A percentile compares a stretch with the other conserved stretches of the same genome.
These are phyloP conservation scores for Oreohelix idahoensis DNA, from an alignment of 1,140 invertebrate genomes.

Conservation along the genomic window DNA sequence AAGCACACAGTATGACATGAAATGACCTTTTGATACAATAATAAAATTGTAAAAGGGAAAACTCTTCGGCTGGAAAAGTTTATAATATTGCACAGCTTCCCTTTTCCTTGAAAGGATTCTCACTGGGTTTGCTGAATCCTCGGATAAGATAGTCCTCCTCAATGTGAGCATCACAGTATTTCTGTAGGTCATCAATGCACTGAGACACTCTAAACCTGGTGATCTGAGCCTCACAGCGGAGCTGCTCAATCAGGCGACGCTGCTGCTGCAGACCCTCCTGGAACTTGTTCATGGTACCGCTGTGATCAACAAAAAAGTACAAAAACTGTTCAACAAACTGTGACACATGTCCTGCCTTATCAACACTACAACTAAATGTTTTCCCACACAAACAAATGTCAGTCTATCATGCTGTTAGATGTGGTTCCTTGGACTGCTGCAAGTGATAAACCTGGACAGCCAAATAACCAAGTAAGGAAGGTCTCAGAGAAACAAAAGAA, in stretches of 20 bases:
- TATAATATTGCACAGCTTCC: constrained; percentile 89
- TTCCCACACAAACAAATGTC: too few species aligned
- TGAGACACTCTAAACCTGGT: constrained; percentile 90
- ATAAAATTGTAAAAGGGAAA: too few species aligned
- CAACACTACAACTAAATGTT: too few species aligned
- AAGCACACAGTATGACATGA: too few species aligned
- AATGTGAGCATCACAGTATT: constrained; percentile 91
- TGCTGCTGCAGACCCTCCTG: constrained; percentile 80
- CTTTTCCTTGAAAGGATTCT: constrained; percentile 98
- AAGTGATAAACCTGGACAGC: too few species aligned
- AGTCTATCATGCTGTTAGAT: too few species aligned
- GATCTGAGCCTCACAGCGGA: constrained; percentile 90
- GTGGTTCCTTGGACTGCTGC: too few species aligned
- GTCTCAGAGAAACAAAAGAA: too few species aligned
- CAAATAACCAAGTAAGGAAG: too few species aligned
- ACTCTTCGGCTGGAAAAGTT: neutral
- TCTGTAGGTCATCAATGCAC: constrained; percentile 88
- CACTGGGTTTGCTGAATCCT: constrained; percentile 95
- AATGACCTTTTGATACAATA: too few species aligned
- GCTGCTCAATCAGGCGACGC: constrained; percentile 91
- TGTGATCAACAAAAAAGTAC: neutral
- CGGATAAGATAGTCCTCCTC: constrained; percentile 95
- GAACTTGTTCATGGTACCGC: constrained; percentile 65
- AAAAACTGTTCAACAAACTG: too few species aligned
- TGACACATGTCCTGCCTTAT: too few species aligned